Evolutionary conservation across 2,888 invertebrate species (phyloP), one percentile per base, ranked within the genome.

Genomic region (Platycheirus rosarum): DNA sequence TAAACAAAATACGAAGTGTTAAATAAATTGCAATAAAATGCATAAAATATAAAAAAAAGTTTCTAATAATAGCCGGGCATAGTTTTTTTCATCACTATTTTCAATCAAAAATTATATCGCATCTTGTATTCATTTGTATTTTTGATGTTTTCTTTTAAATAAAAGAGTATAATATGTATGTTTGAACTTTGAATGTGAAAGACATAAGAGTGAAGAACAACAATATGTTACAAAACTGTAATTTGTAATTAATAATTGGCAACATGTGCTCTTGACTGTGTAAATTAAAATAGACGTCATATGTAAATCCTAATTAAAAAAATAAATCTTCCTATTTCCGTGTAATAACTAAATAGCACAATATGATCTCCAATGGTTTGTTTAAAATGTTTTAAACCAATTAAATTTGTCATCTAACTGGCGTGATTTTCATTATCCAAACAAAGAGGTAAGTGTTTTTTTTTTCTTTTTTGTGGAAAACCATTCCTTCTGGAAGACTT

Each of bases 1-100:
- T 69, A 80, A 80, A 80, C 69, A 79, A 74, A 63, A 26, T 14
- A 62, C 40, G 49, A 62, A 55, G 57, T 13, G 60, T 55, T 80
- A 62, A 42, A 68, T 53, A 70, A 60, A 70, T 70, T 53, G 57
- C 63, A 65, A 13, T 49, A 16, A 20, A 60, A 60, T 60, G 60
- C 32, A 44, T 8, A 65, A 26, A 62, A 60, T 65, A 53, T 20
- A 23, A 62, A 51, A 44, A 57, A 49, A 37, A 13, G 1, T 7
- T 20, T 40, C 26, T 70, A 70, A 60, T 75, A 69, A 75, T 75
- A 74, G 44, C 6, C 20, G 5, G 37, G 16, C 11, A 32, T 51
- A 11, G n/a, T 49, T 49, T 40, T 42, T 20, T 57, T 71, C n/a
- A n/a, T n/a, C n/a, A n/a, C n/a, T n/a, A 13, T 14, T 42, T 42